Evolutionary conservation across 2,797 vertebrate genomes (phyloP).

Genomic region (Acanthurus leucopareius): DNA sequence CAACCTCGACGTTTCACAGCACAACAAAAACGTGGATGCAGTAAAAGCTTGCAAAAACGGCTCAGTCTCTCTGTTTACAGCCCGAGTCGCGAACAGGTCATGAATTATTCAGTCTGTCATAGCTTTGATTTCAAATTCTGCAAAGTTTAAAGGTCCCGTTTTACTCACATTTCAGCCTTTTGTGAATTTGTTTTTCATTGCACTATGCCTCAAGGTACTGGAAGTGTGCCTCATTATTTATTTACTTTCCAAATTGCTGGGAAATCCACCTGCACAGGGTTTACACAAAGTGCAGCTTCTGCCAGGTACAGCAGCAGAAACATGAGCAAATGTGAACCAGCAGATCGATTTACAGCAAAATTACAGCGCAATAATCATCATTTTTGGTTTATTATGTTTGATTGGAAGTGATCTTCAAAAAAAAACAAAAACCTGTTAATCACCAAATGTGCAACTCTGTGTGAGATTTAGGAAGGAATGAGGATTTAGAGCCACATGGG

Average conservation of each 20-base stretch:
- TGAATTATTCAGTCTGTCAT: conserved; percentile 72
- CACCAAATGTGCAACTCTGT: conserved; percentile 1
- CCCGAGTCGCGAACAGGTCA: conserved; percentile 42
- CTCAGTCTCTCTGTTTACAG: conserved; percentile 54
- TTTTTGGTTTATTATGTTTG: background rate
- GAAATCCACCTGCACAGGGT: conserved; percentile 9
- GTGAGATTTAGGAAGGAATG: background rate
- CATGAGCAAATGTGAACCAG: background rate
- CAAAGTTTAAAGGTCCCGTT: conserved; percentile 57
- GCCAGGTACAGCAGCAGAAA: background rate
- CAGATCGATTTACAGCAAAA: no score
- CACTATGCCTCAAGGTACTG: conserved; percentile 27
- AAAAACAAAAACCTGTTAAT: background rate
- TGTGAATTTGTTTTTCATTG: conserved; percentile 51
- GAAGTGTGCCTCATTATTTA: conserved; percentile 47
- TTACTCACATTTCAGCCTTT: conserved; percentile 59
- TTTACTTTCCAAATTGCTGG: conserved; percentile 35
- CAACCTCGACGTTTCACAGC: conserved; percentile 32
- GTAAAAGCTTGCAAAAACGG: conserved; percentile 37
- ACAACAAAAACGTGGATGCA: conserved; percentile 27
- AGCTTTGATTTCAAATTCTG: conserved; percentile 50
- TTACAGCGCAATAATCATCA: no score
- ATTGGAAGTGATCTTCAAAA: background rate
- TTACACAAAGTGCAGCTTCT: background rate
- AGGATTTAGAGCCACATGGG: background rate